A percentile compares a stretch with the other conserved stretches of the same genome.
These are phyloP conservation scores for Schizotus pectinicornis DNA, from an alignment of 2,888 invertebrate species.

Conservation along the genomic window DNA sequence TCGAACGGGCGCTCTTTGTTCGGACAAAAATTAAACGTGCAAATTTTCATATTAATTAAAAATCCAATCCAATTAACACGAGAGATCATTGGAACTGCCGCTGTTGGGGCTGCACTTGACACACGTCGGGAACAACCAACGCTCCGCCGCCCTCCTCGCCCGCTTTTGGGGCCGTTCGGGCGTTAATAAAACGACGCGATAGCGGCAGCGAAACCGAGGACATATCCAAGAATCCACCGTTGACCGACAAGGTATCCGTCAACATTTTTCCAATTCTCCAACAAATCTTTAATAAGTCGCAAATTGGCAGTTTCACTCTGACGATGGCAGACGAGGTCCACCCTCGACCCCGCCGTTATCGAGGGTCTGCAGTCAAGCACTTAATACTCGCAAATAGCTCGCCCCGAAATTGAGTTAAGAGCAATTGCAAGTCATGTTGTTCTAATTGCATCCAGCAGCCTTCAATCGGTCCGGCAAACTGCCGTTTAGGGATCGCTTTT, in stretches of 20 bases:
- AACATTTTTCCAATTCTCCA: neutral
- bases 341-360: neutral
- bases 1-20: constrained; percentile 24
- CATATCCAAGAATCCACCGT: neutral
- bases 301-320: neutral
- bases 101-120: constrained; percentile 57
- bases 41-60: constrained; percentile 61
- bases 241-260: neutral
- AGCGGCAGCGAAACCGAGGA: constrained; percentile 12
- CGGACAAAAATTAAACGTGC: constrained; percentile 46
- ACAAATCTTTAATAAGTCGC: neutral
- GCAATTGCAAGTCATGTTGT: constrained; percentile 54
- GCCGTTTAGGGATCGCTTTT: constrained; percentile 34
- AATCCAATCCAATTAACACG: constrained; percentile 59
- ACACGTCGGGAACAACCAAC: constrained; percentile 54
- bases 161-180: constrained; percentile 38
- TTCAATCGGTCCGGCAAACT: constrained; percentile 38
- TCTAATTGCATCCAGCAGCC: constrained; percentile 50
- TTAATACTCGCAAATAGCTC: constrained; percentile 48
- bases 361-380: constrained; percentile 41
- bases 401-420: constrained; percentile 52
- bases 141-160: constrained; percentile 26
- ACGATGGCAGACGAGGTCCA: neutral
- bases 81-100: constrained; percentile 53
- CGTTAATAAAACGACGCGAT: constrained; percentile 32